Evolutionary conservation across 2,888 invertebrate genomes (phyloP).

Genomic region (Lasioglossum zephyrum): DNA sequence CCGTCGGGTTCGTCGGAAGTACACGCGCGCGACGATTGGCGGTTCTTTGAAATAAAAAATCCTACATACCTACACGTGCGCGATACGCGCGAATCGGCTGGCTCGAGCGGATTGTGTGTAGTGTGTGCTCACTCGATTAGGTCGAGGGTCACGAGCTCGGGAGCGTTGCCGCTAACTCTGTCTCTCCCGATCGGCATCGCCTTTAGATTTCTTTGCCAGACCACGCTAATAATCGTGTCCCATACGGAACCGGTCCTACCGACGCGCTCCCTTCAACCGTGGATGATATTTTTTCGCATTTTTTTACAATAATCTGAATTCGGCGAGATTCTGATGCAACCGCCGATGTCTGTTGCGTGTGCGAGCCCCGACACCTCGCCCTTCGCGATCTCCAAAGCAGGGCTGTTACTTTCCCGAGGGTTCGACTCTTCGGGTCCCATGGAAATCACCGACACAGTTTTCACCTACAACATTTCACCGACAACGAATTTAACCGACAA

Average conservation of each 20-base stretch:
- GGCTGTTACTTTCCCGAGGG: too few relatives aligned
- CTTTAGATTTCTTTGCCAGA: constrained; percentile 41
- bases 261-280: not conserved
- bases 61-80: not conserved
- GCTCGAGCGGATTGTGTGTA: constrained; percentile 17
- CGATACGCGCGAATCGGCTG: constrained; percentile 25
- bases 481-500: too few relatives aligned
- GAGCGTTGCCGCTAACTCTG: constrained; percentile 27
- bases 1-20: constrained; percentile 37
- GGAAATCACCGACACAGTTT: too few relatives aligned
- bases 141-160: constrained; percentile 47
- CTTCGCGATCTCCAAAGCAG: not conserved
- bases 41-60: constrained; percentile 28
- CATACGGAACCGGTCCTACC: not conserved
- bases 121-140: constrained; percentile 42
- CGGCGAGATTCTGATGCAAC: not conserved
- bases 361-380: not conserved
- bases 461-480: too few relatives aligned
- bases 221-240: constrained; percentile 18
- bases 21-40: constrained; percentile 34
- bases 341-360: not conserved
- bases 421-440: too few relatives aligned
- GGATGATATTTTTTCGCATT: not conserved
- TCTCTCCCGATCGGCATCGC: constrained; percentile 32
- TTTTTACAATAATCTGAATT: not conserved